These are phyloP conservation scores for Polydrusus cervinus DNA, from an alignment of 2,888 invertebrate genomes.

Conservation along the genomic window DNA sequence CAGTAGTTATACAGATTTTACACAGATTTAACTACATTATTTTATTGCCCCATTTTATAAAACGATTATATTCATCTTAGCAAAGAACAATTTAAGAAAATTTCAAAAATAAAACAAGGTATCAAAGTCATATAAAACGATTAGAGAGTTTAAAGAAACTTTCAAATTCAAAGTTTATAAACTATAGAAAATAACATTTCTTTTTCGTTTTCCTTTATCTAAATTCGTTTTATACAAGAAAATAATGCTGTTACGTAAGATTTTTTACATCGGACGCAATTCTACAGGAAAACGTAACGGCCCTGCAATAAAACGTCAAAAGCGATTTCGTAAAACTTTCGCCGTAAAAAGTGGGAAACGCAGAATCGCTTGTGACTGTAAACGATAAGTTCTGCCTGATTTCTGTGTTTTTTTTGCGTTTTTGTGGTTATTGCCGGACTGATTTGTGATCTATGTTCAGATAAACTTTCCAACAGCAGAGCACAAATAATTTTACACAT, in stretches of 20 bases:
- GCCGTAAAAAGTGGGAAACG: constrained; percentile 32
- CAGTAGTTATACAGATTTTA: no score
- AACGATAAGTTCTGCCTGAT: constrained; percentile 38
- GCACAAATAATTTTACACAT: no score
- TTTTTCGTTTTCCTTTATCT: not conserved
- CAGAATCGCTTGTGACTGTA: constrained; percentile 31
- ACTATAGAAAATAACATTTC: not conserved
- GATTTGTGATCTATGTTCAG: constrained; percentile 34
- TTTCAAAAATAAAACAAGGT: no score
- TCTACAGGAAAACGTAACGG: not conserved
- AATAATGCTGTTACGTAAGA: not conserved
- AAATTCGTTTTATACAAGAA: constrained; percentile 3
- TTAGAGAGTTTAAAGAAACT: not conserved
- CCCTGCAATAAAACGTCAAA: constrained; percentile 12
- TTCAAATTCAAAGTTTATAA: not conserved
- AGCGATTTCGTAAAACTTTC: constrained; percentile 32
- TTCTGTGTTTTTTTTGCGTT: constrained; percentile 2
- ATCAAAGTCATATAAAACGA: not conserved
- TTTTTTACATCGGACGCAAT: constrained; percentile 18
- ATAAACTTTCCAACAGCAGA: not conserved
- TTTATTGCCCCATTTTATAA: no score
- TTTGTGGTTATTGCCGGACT: constrained; percentile 31
- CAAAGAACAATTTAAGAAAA: no score
- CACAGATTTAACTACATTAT: no score
- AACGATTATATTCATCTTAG: no score